Base-by-base conservation (phyloP, 2,888 invertebrate genomes). In the Noctua janthe region DNA sequence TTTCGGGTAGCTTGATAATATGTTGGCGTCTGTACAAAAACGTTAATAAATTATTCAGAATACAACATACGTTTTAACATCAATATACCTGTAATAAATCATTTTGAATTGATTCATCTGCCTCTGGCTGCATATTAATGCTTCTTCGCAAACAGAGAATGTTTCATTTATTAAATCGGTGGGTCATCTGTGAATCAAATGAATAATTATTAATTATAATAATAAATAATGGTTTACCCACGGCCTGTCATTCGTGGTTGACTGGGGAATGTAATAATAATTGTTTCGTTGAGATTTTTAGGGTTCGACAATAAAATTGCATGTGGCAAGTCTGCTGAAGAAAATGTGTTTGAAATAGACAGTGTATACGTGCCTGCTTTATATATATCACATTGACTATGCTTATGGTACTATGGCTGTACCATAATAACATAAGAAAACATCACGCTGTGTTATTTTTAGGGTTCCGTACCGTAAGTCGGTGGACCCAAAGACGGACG, bases 51-150 rank as follows among this genome's bases (percentile, higher is more conserved):
- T 62, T 15, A 62, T 29, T 62, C 59, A 29, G n/a, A 10, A 56
- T 11, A 56, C 56, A 71, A 66, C 23, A 79, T 49, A 56, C 23
- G 35, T 78, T 64, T 54, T 20, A 15, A 35, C 64, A 74, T 20
- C 8, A 74, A 74, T 62, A 66, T 62, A 8, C 13, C 23, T 51
- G 35, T 47, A 35, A 75, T 75, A 20, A 81, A 69, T n/a, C 13
- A 47, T 59, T 71, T 81, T 51, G 51, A 75, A 75, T 71, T 75
- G 43, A 81, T 75, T 67, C 43, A 76, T 81, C 20, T 15, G 35
- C 43, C 51, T 8, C 13, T 23, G n/a, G 51, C 13, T 54, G 35
- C 47, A 69, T 76, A 82, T 76, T 72, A 56, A 81, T 81, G 43
- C 10, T 82, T 23, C 76, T 81, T 81, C 59, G n/a, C 54, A 8